Conservation (phyloP, 2,888 invertebrate species). For the Erebia ligea region DNA sequence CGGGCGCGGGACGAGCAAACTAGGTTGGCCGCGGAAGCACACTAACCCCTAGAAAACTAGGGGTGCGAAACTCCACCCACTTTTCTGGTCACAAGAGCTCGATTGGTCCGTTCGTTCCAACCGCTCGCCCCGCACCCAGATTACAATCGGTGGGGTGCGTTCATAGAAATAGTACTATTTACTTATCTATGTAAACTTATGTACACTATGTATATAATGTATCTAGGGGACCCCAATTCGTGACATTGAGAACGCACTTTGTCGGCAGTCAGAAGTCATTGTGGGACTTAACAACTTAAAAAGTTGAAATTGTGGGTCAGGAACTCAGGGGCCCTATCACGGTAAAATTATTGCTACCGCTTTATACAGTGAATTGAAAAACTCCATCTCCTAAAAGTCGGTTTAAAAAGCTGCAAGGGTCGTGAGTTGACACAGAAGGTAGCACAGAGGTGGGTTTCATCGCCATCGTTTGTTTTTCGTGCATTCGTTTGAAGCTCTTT, state of each 20-base stretch:
- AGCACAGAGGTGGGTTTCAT: too few species aligned
- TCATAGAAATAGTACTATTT: slow-evolving; percentile 82
- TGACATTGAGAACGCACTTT: slow-evolving; percentile 71
- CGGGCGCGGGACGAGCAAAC: slow-evolving; percentile 73
- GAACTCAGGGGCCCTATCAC: not conserved
- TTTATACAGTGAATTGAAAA: too few species aligned
- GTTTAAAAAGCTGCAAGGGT: too few species aligned
- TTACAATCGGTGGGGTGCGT: slow-evolving; percentile 83
- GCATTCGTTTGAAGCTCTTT: too few species aligned
- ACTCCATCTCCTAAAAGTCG: too few species aligned
- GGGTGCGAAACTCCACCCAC: slow-evolving; percentile 83
- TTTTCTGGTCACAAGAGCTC: slow-evolving; percentile 82
- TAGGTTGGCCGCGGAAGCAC: slow-evolving; percentile 83
- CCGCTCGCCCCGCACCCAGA: slow-evolving; percentile 79
- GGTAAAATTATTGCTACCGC: too few species aligned
- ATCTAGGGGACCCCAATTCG: slow-evolving; percentile 62
- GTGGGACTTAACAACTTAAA: slow-evolving; percentile 5
- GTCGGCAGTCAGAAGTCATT: slow-evolving; percentile 32
- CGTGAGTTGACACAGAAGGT: too few species aligned
- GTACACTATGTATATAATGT: slow-evolving; percentile 64
- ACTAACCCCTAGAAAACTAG: slow-evolving; percentile 84
- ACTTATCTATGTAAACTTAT: slow-evolving; percentile 68
- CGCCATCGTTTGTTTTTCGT: too few species aligned
- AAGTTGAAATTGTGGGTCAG: slow-evolving; percentile 7
- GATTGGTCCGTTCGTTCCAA: slow-evolving; percentile 78